Base-by-base conservation (phyloP, 2,888 invertebrate genomes). In the Campoplex nolae region DNA sequence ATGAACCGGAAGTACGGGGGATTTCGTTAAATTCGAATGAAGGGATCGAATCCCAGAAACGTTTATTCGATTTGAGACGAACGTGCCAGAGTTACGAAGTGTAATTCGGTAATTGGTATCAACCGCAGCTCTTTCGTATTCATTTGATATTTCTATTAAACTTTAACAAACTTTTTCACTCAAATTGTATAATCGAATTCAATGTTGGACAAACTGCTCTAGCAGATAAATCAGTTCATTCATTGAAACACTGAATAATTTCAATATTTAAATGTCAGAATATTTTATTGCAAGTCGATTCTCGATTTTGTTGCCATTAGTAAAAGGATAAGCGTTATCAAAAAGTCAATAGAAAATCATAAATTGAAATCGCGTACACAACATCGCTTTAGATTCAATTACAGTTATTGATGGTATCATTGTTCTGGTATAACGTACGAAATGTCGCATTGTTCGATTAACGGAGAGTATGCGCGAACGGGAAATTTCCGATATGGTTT, bases 351-450 rank as follows among this genome's bases (percentile, higher is more conserved):
- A n/a, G n/a, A 58, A 62, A 32, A 38, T 65, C 65, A 38, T 54
- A 6, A 45, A 78, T 42, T 65, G 7, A 76, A 45, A 42, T 32
- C 56, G 8, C 32, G 13, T 13, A 38, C 2, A 13, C 23, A n/a
- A 42, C 48, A 68, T 78, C 54, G 68, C 23, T 68, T 68, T 62
- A 56, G 11, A 78, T 35, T 42, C 67, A 67, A 81, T 81, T 74
- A 67, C 28, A 67, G 65, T 80, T 23, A 81, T n/a, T 35, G 62
- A 71, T 73, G 62, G 16, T 62, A 73, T 35, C 58, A 51, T 35
- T 71, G 71, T 56, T 79, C 42, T 56, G 81, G 84, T 88, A 86
- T 88, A 86, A 77, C 75, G 76, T 78, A 85, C 73, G 82, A 77
- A 65, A 67, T 48, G 73, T 68, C 28, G 70, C 81, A 54, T 75